Evolutionary conservation across 2,113 vertebrate species (phyloP).

Genomic region (Antigone vipio): DNA sequence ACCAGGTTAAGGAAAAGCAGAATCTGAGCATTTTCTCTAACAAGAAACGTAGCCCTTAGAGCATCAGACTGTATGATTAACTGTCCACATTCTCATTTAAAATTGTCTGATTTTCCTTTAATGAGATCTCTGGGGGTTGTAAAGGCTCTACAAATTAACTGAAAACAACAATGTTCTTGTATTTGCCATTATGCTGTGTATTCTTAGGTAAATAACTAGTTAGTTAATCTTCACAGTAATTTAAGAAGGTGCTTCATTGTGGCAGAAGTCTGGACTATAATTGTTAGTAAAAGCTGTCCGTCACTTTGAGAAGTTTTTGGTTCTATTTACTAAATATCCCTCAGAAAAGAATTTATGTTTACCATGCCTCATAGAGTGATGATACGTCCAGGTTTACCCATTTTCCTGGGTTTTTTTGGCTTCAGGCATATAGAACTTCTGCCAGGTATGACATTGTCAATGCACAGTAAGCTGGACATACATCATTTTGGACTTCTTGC

Average conservation of each 20-base stretch:
- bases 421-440: neutral
- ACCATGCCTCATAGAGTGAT: conserved; percentile 58
- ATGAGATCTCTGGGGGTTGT: neutral
- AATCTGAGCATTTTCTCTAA: neutral
- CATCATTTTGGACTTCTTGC: conserved; percentile 25
- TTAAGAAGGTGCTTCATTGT: neutral
- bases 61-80: neutral
- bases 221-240: neutral
- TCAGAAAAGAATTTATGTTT: conserved; percentile 63
- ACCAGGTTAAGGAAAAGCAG: neutral
- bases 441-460: neutral
- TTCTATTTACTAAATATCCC: conserved; percentile 44
- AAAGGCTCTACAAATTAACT: neutral
- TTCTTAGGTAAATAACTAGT: neutral
- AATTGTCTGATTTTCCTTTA: neutral
- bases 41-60: neutral
- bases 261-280: neutral
- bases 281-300: neutral
- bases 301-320: neutral
- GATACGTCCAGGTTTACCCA: conserved; percentile 41
- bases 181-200: neutral
- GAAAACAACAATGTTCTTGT: neutral
- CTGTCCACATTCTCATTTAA: neutral
- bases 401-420: neutral
- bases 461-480: neutral